A percentile compares a stretch with the other conserved stretches of the same genome.
These are phyloP conservation scores for Mechanitis messenoides DNA, from an alignment of 2,888 invertebrate species.

Conservation along the genomic window DNA sequence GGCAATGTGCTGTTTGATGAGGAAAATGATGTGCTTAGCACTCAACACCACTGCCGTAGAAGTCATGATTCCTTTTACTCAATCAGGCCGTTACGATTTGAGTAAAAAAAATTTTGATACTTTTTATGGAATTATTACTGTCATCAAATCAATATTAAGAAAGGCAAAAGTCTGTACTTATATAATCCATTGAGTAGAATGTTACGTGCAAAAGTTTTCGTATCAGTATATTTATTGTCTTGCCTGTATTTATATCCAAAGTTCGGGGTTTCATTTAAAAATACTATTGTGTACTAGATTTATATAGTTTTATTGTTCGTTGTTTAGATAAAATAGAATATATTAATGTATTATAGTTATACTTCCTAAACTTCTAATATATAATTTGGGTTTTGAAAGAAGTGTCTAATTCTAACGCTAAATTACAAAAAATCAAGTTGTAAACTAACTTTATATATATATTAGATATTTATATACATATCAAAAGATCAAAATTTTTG, in stretches of 20 bases:
- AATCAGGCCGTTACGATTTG: not conserved
- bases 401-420: too few relatives aligned
- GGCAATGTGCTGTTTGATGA: conserved; percentile 48
- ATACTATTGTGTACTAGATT: conserved; percentile 7
- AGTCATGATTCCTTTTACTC: conserved; percentile 61
- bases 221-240: conserved; percentile 24
- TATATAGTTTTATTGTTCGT: conserved; percentile 7
- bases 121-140: too few relatives aligned
- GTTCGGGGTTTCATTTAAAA: conserved; percentile 23
- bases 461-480: too few relatives aligned
- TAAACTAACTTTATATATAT: too few relatives aligned
- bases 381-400: too few relatives aligned
- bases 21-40: conserved; percentile 63
- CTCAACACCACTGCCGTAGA: conserved; percentile 66
- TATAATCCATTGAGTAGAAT: conserved; percentile 21
- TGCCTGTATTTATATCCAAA: conserved; percentile 23
- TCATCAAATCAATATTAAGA: too few relatives aligned
- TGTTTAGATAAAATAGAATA: conserved; percentile 1
- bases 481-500: too few relatives aligned
- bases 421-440: too few relatives aligned
- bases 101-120: too few relatives aligned
- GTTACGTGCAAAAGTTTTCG: conserved; percentile 25
- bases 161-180: conserved; percentile 15
- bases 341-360: too few relatives aligned
- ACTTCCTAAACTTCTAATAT: too few relatives aligned